Evolutionary conservation across 2,797 vertebrate genomes (phyloP).

Genomic region (Mus minutoides): DNA sequence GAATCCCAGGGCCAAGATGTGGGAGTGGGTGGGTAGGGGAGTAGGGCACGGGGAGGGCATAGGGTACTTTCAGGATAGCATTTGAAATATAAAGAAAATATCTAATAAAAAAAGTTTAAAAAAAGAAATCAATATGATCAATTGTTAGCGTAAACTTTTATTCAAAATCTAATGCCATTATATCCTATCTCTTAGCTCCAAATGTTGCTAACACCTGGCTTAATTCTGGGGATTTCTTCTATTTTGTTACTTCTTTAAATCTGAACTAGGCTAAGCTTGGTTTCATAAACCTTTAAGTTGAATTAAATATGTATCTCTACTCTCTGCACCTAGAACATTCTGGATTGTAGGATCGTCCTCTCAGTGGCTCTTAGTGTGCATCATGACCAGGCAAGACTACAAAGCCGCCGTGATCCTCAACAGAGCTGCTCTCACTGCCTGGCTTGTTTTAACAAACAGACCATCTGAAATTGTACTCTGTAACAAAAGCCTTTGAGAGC

Average conservation of each 20-base stretch:
- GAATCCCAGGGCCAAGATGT: no score
- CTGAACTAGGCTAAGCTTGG: background rate
- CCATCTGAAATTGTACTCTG: background rate
- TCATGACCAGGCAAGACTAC: background rate
- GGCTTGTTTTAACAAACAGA: background rate
- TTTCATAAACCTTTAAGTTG: background rate
- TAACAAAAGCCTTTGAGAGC: background rate
- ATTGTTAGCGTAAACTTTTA: conserved; percentile 30
- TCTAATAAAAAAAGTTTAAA: no score
- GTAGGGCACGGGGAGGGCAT: no score
- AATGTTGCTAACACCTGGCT: background rate
- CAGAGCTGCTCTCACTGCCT: background rate
- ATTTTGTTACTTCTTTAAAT: background rate
- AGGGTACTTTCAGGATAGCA: no score
- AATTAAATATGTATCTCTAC: background rate
- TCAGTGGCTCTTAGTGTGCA: background rate
- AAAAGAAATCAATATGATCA: conserved; percentile 19
- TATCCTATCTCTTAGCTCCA: conserved; percentile 19
- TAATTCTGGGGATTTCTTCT: background rate
- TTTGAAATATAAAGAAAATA: no score
- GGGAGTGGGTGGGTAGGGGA: no score
- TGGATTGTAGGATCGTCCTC: background rate
- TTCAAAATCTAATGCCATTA: background rate
- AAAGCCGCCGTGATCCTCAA: background rate
- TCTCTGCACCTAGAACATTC: background rate